A percentile compares a stretch with the other conserved stretches of the same genome.
Conservation (phyloP, 2,888 invertebrate species). For the Phasia obesa region DNA sequence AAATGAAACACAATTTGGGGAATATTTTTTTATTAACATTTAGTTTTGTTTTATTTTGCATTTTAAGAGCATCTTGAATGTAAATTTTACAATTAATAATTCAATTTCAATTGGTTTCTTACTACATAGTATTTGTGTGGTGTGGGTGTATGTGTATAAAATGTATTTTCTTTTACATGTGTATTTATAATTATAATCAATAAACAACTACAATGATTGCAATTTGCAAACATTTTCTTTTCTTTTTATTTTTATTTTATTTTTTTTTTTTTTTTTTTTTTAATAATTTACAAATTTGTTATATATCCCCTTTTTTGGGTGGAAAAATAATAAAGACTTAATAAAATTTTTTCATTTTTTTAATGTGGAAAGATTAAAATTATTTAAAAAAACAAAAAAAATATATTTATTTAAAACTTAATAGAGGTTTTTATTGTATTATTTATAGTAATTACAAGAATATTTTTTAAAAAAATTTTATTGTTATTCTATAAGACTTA, state of each 20-base stretch:
- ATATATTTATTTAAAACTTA: constrained; percentile 71
- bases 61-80: constrained; percentile 67
- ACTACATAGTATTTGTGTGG: constrained; percentile 31
- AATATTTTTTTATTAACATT: constrained; percentile 52
- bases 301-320: not conserved
- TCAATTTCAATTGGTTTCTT: constrained; percentile 54
- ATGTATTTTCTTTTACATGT: constrained; percentile 3
- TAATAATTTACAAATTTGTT: not conserved
- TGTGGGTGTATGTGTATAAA: constrained; percentile 27
- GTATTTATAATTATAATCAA: constrained; percentile 50
- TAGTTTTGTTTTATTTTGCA: constrained; percentile 62
- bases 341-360: not conserved
- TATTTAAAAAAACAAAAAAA: constrained; percentile 37
- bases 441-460: constrained; percentile 39
- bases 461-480: constrained; percentile 43
- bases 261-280: constrained; percentile 24
- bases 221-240: constrained; percentile 38
- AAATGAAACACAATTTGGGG: constrained; percentile 28
- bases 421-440: constrained; percentile 74
- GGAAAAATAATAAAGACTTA: not conserved
- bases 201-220: constrained; percentile 64
- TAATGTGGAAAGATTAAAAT: constrained; percentile 13
- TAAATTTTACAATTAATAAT: constrained; percentile 62
- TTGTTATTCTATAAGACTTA: constrained; percentile 45
- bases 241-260: constrained; percentile 1